phyloP scores from a whole-genome alignment of 2,888 invertebrate genomes.

The Watsonalla binaria region DNA sequence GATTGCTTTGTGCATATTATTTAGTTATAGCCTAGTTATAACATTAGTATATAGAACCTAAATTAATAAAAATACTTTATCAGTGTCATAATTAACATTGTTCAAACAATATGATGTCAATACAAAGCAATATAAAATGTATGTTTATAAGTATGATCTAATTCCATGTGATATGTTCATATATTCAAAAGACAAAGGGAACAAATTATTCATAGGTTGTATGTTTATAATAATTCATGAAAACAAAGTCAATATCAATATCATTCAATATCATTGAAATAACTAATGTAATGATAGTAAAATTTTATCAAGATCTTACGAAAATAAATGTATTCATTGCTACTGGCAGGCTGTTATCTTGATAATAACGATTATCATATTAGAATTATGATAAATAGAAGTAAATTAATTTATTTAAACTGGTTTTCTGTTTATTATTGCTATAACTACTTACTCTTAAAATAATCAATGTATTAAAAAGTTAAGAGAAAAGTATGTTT shows the following conservation, averaged over 20 bases:
- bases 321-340: not conserved
- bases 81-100: slow-evolving; percentile 26
- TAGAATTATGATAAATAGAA: slow-evolving; percentile 5
- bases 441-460: slow-evolving; percentile 62
- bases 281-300: not conserved
- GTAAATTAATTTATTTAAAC: slow-evolving; percentile 6
- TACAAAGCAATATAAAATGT: slow-evolving; percentile 13
- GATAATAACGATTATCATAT: not conserved
- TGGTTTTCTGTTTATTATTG: slow-evolving; percentile 15
- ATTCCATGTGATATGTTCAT: slow-evolving; percentile 6
- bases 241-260: no score
- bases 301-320: not conserved
- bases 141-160: slow-evolving; percentile 17
- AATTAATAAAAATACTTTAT: slow-evolving; percentile 6
- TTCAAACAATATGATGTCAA: slow-evolving; percentile 13
- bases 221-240: not conserved
- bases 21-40: no score
- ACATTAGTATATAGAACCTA: not conserved
- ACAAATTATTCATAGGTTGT: slow-evolving; percentile 30
- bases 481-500: slow-evolving; percentile 67
- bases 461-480: slow-evolving; percentile 41
- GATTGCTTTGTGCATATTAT: no score
- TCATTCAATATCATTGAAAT: not conserved
- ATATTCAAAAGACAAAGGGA: slow-evolving; percentile 28
- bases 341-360: not conserved